Evolutionary conservation across 2,113 vertebrate genomes (phyloP).

Genomic region (Nesoenas mayeri): DNA sequence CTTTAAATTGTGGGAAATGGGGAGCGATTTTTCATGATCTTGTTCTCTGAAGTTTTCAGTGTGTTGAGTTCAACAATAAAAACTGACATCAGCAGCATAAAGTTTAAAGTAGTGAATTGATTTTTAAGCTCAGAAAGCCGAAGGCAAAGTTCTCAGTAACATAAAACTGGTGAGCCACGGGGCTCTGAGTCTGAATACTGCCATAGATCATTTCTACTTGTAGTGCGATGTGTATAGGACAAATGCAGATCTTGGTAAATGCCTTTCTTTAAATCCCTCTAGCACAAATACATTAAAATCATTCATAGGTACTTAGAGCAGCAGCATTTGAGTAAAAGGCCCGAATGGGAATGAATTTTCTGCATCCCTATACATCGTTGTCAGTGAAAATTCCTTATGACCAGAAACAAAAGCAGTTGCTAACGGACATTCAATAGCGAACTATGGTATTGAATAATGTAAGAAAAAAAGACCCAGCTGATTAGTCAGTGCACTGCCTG

Average conservation of each 20-base stretch:
- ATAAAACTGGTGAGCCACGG: constrained; percentile 5
- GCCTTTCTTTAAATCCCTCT: constrained; percentile 12
- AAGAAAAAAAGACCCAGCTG: not conserved
- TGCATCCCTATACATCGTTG: not conserved
- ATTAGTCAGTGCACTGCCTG: not conserved
- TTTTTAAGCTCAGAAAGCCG: constrained; percentile 53
- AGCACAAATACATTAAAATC: not conserved
- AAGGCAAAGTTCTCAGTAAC: constrained; percentile 48
- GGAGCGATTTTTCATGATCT: constrained; percentile 41
- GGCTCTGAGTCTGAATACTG: not conserved
- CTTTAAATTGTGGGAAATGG: not conserved
- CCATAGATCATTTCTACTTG: constrained; percentile 34
- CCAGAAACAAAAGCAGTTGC: not conserved
- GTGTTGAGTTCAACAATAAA: constrained; percentile 52
- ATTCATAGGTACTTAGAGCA: not conserved
- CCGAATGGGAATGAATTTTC: not conserved
- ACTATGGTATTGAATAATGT: not conserved
- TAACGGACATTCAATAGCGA: not conserved
- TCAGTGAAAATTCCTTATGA: not conserved
- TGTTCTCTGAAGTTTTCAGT: constrained; percentile 33
- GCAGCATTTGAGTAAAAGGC: not conserved
- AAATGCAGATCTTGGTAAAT: not conserved
- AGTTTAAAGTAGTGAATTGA: constrained; percentile 51
- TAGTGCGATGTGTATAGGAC: not conserved
- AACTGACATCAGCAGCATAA: constrained; percentile 41